Percentiles rank a stretch among this genome's conserved stretches.
Conservation (phyloP, 2,888 invertebrate genomes). For the Diarsia brunnea region DNA sequence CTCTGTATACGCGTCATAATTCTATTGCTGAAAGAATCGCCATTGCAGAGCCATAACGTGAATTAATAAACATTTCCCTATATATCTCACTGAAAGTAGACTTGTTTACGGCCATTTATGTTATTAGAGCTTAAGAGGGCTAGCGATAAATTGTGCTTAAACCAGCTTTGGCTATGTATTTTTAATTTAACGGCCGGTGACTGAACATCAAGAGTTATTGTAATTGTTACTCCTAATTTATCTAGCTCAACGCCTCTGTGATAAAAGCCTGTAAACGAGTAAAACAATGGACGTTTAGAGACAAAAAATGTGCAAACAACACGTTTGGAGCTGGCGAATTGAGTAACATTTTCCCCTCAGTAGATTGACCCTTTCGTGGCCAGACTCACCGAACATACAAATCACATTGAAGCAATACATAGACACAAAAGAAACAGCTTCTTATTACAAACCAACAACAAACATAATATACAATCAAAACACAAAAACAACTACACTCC, state of each 20-base stretch:
- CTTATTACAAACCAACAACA: neutral
- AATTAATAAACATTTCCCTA: conserved; percentile 66
- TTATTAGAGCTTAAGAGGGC: conserved; percentile 71
- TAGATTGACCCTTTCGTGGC: neutral
- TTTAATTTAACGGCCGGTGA: conserved; percentile 72
- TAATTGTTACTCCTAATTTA: conserved; percentile 55
- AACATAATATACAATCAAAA: conserved; percentile 4
- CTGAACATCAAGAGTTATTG: conserved; percentile 71
- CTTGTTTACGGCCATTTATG: conserved; percentile 74
- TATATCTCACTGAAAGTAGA: conserved; percentile 64
- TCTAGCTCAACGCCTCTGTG: conserved; percentile 22
- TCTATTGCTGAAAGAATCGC: conserved; percentile 41
- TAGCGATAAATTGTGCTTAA: conserved; percentile 76
- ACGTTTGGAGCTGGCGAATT: neutral
- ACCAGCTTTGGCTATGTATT: conserved; percentile 71
- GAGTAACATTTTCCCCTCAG: neutral
- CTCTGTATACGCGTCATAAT: conserved; percentile 14
- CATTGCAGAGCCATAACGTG: conserved; percentile 45
- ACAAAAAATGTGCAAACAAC: neutral
- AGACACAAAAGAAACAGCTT: neutral
- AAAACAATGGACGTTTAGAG: neutral
- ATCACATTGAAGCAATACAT: neutral
- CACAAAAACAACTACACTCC: conserved; percentile 24
- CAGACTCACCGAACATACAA: neutral
- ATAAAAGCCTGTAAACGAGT: neutral